Percentiles rank a stretch among this genome's conserved stretches.
Conservation (phyloP, 2,888 invertebrate species). For the Trichogramma evanescens region DNA sequence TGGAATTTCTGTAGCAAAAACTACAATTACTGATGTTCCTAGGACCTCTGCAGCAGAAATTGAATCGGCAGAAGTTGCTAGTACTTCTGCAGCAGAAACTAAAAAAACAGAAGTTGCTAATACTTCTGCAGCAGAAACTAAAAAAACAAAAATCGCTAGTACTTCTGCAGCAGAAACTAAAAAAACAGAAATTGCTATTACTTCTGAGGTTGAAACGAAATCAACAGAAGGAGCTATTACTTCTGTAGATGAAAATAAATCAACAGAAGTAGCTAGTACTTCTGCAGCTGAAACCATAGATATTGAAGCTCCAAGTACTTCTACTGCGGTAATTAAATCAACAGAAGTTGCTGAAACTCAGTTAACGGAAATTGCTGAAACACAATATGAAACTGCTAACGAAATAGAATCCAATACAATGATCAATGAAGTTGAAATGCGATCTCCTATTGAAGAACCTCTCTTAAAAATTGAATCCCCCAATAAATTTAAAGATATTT, state of each 20-base stretch:
- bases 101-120: no score
- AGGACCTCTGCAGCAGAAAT: not conserved
- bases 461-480: not conserved
- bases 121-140: not conserved
- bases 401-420: not conserved
- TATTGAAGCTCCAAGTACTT: no score
- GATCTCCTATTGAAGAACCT: conserved; percentile 1
- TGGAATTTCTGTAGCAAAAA: no score
- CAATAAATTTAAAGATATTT: conserved; percentile 51
- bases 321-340: no score
- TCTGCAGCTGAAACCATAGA: not conserved
- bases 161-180: no score
- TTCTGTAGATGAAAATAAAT: conserved; percentile 13
- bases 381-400: not conserved
- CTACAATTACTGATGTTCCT: not conserved
- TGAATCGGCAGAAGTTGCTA: not conserved
- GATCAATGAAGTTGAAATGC: conserved; percentile 12
- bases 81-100: no score
- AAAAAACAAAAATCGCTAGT: no score
- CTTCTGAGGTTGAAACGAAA: not conserved
- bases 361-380: not conserved
- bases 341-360: conserved; percentile 50
- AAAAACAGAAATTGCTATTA: no score
- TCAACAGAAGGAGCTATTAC: conserved; percentile 4
- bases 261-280: not conserved